Percentiles rank a stretch among this genome's conserved stretches.
Conservation (phyloP, 2,797 vertebrate species). For the Apogon talboti region DNA sequence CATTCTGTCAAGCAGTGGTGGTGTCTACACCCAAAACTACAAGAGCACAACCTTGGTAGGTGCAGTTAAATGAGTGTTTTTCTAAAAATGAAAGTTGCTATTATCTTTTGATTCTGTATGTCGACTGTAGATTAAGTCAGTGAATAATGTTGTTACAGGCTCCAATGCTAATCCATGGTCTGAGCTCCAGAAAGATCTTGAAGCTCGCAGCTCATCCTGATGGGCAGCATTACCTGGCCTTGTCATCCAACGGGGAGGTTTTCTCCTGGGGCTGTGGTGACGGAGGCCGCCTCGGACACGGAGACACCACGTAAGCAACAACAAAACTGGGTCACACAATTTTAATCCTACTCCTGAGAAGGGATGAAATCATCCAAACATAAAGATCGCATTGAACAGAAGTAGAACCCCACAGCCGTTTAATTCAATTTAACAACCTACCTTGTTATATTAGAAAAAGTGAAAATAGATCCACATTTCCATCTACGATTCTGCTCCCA, state of each 20-base stretch:
- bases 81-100: not conserved
- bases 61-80: slow-evolving; percentile 6
- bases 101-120: not conserved
- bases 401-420: no score
- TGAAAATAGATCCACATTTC: no score
- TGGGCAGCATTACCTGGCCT: slow-evolving; percentile 94
- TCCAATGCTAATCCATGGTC: slow-evolving; percentile 91
- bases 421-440: no score
- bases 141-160: slow-evolving; percentile 78
- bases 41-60: slow-evolving; percentile 95
- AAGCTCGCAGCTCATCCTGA: slow-evolving; percentile 97
- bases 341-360: no score
- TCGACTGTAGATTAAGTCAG: slow-evolving; percentile 2
- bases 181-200: slow-evolving; percentile 93
- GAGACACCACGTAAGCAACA: slow-evolving; percentile 92
- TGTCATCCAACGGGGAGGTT: slow-evolving; percentile 94
- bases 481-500: no score
- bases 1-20: slow-evolving; percentile 91
- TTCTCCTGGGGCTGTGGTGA: slow-evolving; percentile 99
- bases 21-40: slow-evolving; percentile 95
- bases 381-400: not conserved
- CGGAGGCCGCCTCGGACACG: slow-evolving; percentile 96
- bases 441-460: no score
- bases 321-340: not conserved
- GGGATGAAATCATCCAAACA: not conserved